Evolutionary conservation across 1,140 invertebrate species (phyloP), one percentile per base, ranked within the genome.

Genomic region (Drosophila suzukii): DNA sequence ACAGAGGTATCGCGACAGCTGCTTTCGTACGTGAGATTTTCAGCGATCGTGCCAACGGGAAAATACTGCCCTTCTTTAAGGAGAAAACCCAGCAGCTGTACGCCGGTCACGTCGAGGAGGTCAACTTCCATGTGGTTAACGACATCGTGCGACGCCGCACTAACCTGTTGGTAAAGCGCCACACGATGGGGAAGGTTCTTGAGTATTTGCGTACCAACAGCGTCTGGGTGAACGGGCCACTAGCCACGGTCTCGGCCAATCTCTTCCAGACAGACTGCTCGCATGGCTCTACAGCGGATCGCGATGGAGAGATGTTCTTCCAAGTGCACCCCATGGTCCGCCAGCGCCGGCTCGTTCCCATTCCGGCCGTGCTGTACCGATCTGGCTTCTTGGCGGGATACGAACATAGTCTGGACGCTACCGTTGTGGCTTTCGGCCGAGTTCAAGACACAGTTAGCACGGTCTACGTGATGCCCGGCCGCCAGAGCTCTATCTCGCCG

Each of bases 81-180:
- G 96, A 97, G 81, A 94, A 97, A 77, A 96, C 95, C 0, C 96
- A 96, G 74, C 96, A 97, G 67, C 97, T 97, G 78, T 97, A 97
- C 80, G 96, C 96, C 63, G 96, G 96, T 0, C 95, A 96, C 61
- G 96, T 97, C 0, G 96, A 97, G 80, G 96, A 97, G 92, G 95
- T 96, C 0, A 96, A 96, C 63, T 97, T 97, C 82, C 96, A 96
- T 66, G 94, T 95, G 3, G 95, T 97, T 32, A 95, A 95, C 36
- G 96, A 97, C 76, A 94, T 96, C 6, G 94, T 97, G 1, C 93
- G 96, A 24, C 93, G 96, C 60, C 93, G 96, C 75, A 97, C 96
- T 1, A 97, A 97, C 92, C 92, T 97, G 1, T 83, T 97, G 17
- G 95, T 97, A 0, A 96, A 96, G 77, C 95, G 96, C 73, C 95